phyloP scores from a whole-genome alignment of 2,113 vertebrate species.

The Vidua macroura region DNA sequence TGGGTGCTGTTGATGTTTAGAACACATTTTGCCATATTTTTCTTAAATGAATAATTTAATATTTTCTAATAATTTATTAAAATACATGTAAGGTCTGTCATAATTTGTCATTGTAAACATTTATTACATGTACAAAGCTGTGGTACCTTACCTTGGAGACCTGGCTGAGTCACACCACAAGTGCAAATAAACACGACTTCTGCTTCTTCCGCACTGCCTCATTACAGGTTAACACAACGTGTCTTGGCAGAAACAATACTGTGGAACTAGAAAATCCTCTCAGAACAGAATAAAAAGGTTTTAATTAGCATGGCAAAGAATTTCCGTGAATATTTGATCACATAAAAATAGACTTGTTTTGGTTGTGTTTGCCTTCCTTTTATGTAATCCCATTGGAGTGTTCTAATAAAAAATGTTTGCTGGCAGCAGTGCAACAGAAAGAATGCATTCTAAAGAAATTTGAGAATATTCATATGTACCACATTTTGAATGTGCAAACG shows the following conservation, averaged over 20 bases:
- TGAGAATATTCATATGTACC: not conserved
- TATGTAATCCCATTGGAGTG: not conserved
- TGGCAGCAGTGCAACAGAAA: not conserved
- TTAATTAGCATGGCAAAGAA: not conserved
- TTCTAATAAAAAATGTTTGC: not conserved
- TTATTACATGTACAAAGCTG: not conserved
- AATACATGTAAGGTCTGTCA: rapidly evolving
- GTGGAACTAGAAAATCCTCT: not conserved
- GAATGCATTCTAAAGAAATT: not conserved
- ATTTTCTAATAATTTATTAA: not conserved
- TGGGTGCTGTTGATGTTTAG: not conserved
- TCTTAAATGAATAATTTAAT: not conserved
- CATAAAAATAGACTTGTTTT: not conserved
- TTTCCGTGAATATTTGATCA: not conserved
- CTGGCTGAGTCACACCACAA: not conserved
- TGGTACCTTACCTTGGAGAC: not conserved
- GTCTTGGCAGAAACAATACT: not conserved
- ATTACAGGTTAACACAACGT: not conserved
- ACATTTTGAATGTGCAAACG: rapidly evolving
- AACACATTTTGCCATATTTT: not conserved
- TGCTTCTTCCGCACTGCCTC: not conserved
- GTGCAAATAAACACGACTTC: not conserved
- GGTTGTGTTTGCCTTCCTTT: not conserved
- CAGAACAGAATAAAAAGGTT: not conserved
- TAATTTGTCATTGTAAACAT: not conserved